Evolutionary conservation across 1,140 invertebrate genomes (phyloP).

Genomic region (Cepaea nemoralis): DNA sequence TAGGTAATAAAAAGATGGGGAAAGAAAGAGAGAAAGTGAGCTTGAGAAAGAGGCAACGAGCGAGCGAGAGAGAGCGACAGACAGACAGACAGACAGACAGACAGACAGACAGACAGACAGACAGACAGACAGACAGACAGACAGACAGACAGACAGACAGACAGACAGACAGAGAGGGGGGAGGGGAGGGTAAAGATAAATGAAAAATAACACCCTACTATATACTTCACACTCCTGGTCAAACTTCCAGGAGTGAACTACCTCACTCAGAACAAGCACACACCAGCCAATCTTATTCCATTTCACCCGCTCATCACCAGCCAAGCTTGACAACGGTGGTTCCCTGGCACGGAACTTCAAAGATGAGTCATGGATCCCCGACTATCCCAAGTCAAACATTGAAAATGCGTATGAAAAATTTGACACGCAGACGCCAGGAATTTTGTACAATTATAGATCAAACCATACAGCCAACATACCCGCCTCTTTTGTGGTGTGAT

Average conservation of each 20-base stretch:
- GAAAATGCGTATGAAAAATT: conserved; percentile 3
- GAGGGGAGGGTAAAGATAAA: no score
- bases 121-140: neutral
- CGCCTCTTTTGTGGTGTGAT: neutral
- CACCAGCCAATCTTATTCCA: neutral
- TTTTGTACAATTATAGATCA: conserved; percentile 14
- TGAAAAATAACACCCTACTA: no score
- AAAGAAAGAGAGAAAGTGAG: neutral
- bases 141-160: neutral
- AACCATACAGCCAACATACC: neutral
- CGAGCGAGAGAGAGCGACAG: neutral
- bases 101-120: neutral
- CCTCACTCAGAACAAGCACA: no score
- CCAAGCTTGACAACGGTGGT: neutral
- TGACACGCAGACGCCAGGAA: conserved; percentile 10
- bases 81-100: neutral
- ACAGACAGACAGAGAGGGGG: neutral
- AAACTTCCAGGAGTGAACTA: no score
- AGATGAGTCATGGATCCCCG: neutral
- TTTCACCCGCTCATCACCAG: neutral
- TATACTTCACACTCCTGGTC: no score
- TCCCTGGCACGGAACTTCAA: neutral
- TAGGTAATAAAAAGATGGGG: no score
- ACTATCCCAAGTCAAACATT: conserved; percentile 5
- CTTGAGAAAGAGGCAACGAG: no score